phyloP scores from a whole-genome alignment of 2,888 invertebrate genomes.

The Clistopyga incitator region DNA sequence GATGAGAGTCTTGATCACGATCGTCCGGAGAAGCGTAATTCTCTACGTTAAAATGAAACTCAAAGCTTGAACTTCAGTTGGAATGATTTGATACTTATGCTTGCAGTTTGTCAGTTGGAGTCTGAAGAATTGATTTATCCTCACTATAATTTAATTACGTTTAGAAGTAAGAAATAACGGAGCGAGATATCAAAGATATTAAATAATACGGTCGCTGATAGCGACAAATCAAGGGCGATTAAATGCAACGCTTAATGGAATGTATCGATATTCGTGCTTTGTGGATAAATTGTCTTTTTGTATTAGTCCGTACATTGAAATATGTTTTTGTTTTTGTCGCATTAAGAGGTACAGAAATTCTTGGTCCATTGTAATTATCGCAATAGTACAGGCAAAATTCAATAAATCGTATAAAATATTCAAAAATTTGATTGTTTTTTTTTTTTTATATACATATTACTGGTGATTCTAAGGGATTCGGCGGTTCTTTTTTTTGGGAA shows the following conservation, averaged over 20 bases:
- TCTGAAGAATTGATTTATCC: neutral
- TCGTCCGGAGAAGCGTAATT: slow-evolving; percentile 35
- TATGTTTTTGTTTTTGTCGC: slow-evolving; percentile 54
- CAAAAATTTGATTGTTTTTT: slow-evolving; percentile 46
- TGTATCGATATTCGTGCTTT: slow-evolving; percentile 54
- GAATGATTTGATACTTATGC: slow-evolving; percentile 58
- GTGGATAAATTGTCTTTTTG: slow-evolving; percentile 51
- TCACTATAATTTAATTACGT: slow-evolving; percentile 12
- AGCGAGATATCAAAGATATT: neutral
- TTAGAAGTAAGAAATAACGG: slow-evolving; percentile 31
- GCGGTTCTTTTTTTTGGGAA: slow-evolving; percentile 11
- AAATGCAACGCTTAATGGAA: slow-evolving; percentile 58
- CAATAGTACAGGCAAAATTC: slow-evolving; percentile 61
- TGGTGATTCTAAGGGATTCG: slow-evolving; percentile 19
- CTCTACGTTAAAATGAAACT: neutral
- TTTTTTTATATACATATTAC: slow-evolving; percentile 20
- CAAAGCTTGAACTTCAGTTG: slow-evolving; percentile 27
- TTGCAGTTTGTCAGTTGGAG: slow-evolving; percentile 30
- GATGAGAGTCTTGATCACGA: slow-evolving; percentile 64
- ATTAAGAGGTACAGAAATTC: slow-evolving; percentile 64
- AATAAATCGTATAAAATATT: slow-evolving; percentile 63
- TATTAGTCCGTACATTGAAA: slow-evolving; percentile 39
- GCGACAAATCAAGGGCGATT: slow-evolving; percentile 4
- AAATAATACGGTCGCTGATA: neutral
- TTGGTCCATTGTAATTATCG: slow-evolving; percentile 68